A percentile compares a stretch with the other conserved stretches of the same genome.
Conservation (phyloP, 1,140 invertebrate genomes). For the Mamestra configurata region DNA sequence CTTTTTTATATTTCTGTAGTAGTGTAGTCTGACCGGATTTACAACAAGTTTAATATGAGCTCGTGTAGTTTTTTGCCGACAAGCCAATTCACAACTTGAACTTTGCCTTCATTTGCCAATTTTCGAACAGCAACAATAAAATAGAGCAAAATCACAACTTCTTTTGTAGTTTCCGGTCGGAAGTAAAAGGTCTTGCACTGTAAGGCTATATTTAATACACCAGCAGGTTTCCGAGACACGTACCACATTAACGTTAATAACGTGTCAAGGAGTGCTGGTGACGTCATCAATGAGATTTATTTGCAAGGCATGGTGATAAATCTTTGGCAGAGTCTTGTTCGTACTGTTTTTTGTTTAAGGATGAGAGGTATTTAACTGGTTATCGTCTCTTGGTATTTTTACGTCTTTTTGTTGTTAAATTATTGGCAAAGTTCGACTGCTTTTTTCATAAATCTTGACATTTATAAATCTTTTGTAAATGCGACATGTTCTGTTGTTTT, state of each 20-base stretch:
- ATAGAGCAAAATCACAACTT: background rate
- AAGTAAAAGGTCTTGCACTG: slow-evolving; percentile 26
- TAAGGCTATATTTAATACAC: slow-evolving; percentile 25
- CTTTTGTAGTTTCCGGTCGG: slow-evolving; percentile 35
- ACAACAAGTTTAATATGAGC: no score
- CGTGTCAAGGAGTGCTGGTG: slow-evolving; percentile 31
- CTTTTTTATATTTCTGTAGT: no score
- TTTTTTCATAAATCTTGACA: background rate
- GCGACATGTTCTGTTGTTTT: no score
- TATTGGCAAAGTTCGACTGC: no score
- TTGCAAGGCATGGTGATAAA: background rate
- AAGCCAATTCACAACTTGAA: background rate
- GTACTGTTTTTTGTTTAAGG: background rate
- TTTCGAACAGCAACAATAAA: background rate
- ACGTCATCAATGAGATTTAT: slow-evolving; percentile 12
- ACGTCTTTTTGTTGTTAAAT: slow-evolving; percentile 4
- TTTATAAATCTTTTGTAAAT: no score
- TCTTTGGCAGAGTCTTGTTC: slow-evolving; percentile 4
- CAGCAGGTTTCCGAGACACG: background rate
- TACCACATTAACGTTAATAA: background rate
- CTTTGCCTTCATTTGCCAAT: background rate
- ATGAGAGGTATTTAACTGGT: background rate
- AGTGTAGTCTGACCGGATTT: no score
- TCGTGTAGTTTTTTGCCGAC: background rate
- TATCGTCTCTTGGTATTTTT: background rate